Evolutionary conservation across 2,113 vertebrate genomes (phyloP).

Genomic region (Cheilinus undulatus): DNA sequence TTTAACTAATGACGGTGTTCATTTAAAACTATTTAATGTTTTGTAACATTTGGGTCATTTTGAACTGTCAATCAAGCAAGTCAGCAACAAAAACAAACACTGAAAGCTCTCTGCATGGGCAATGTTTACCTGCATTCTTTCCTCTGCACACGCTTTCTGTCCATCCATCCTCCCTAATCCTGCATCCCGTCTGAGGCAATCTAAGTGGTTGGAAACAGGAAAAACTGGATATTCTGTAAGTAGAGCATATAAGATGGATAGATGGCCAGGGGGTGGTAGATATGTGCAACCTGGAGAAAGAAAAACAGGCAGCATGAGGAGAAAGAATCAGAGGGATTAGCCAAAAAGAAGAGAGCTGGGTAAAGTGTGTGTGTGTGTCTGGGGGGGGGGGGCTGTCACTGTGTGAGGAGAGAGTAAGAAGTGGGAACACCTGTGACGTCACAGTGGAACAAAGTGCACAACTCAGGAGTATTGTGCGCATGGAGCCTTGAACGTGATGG

Average conservation of each 20-base stretch:
- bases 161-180: slow-evolving; percentile 20
- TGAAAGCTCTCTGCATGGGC: slow-evolving; percentile 11
- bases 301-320: slow-evolving; percentile 48
- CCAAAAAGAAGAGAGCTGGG: slow-evolving; percentile 6
- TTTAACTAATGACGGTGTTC: slow-evolving; percentile 12
- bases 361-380: slow-evolving; percentile 1
- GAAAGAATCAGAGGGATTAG: slow-evolving; percentile 53
- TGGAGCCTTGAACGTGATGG: slow-evolving; percentile 12
- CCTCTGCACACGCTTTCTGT: slow-evolving; percentile 16
- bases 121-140: slow-evolving; percentile 2
- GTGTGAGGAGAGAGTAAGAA: slow-evolving; percentile 15
- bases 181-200: slow-evolving; percentile 37
- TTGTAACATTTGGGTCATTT: slow-evolving; percentile 17
- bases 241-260: slow-evolving; percentile 48
- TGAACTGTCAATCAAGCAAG: slow-evolving; percentile 27
- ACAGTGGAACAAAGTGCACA: slow-evolving; percentile 26
- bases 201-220: slow-evolving; percentile 51
- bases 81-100: slow-evolving; percentile 44
- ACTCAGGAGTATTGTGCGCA: slow-evolving; percentile 29
- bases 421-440: slow-evolving; percentile 28
- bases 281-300: slow-evolving; percentile 50
- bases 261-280: slow-evolving; percentile 23
- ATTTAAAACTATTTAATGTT: slow-evolving; percentile 1
- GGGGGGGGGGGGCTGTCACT: not conserved
- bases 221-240: slow-evolving; percentile 54